Conservation (phyloP, 2,888 invertebrate species). For the Monoplex corrugatus region DNA sequence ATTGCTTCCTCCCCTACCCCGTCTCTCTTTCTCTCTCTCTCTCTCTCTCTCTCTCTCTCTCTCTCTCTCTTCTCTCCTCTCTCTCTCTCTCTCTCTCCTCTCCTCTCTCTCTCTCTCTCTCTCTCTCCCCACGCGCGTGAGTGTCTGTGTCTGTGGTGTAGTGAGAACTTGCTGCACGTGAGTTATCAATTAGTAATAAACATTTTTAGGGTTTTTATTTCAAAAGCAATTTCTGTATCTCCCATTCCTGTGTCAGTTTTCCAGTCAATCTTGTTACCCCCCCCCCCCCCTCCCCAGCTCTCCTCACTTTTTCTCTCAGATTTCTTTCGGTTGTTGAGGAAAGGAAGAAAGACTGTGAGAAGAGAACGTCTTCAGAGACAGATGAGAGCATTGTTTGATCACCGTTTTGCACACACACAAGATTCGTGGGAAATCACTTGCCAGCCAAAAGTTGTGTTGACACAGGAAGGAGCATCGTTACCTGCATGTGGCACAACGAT, state of each 20-base stretch:
- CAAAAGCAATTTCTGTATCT: neutral
- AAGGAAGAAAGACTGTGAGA: too few species aligned
- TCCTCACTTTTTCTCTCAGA: too few species aligned
- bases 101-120: constrained; percentile 33
- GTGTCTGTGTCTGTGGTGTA: neutral
- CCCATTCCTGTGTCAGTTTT: too few species aligned
- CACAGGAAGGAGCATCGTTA: too few species aligned
- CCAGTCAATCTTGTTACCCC: neutral
- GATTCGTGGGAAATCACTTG: too few species aligned
- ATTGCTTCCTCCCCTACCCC: neutral
- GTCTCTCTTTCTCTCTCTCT: constrained; percentile 22
- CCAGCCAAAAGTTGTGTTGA: too few species aligned
- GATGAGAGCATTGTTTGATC: too few species aligned
- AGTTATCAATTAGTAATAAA: neutral
- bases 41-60: constrained; percentile 40
- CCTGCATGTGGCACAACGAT: too few species aligned
- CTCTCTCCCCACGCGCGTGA: neutral
- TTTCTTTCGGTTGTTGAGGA: too few species aligned
- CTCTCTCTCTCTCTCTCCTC: constrained; percentile 28
- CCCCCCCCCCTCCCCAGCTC: neutral
- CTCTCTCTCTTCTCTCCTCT: constrained; percentile 34
- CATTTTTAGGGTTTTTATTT: neutral
- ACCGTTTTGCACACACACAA: too few species aligned
- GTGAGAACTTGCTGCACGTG: too few species aligned
- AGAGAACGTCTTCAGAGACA: too few species aligned